These are phyloP conservation scores for Forbesichthys agassizii DNA, from an alignment of 2,113 vertebrate species.

Conservation along the genomic window DNA sequence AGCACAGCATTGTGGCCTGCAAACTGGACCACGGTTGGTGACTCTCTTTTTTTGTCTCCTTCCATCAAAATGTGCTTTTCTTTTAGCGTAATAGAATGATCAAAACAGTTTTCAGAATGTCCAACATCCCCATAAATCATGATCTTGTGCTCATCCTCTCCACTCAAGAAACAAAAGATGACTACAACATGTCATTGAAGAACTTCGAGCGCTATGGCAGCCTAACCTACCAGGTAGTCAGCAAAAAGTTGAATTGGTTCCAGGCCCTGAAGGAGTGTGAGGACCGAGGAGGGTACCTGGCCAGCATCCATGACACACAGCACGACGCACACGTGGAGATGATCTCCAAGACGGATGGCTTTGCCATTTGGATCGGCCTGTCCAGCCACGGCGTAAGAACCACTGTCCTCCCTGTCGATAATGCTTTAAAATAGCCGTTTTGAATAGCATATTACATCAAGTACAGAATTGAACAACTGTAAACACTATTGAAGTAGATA, in stretches of 20 bases:
- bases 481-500: too few relatives aligned
- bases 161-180: conserved; percentile 63
- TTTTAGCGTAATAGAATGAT: too few relatives aligned
- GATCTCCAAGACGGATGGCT: conserved; percentile 85
- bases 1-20: conserved; percentile 85
- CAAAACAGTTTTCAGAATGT: too few relatives aligned
- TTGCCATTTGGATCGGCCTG: conserved; percentile 90
- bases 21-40: conserved; percentile 88
- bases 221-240: conserved; percentile 79
- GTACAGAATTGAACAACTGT: too few relatives aligned
- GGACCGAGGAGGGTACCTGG: conserved; percentile 78
- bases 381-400: conserved; percentile 88
- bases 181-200: conserved; percentile 71
- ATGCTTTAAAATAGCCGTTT: too few relatives aligned
- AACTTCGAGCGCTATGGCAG: conserved; percentile 71
- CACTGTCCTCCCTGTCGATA: too few relatives aligned
- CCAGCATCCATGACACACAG: conserved; percentile 81
- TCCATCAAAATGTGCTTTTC: neutral
- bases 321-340: conserved; percentile 77
- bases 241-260: conserved; percentile 84
- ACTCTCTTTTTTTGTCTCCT: neutral
- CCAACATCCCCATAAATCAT: too few relatives aligned
- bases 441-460: too few relatives aligned
- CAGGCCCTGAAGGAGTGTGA: conserved; percentile 83
- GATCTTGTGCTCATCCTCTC: neutral